Evolutionary conservation across 2,888 invertebrate genomes (phyloP).

Genomic region (Aporophyla lueneburgensis): DNA sequence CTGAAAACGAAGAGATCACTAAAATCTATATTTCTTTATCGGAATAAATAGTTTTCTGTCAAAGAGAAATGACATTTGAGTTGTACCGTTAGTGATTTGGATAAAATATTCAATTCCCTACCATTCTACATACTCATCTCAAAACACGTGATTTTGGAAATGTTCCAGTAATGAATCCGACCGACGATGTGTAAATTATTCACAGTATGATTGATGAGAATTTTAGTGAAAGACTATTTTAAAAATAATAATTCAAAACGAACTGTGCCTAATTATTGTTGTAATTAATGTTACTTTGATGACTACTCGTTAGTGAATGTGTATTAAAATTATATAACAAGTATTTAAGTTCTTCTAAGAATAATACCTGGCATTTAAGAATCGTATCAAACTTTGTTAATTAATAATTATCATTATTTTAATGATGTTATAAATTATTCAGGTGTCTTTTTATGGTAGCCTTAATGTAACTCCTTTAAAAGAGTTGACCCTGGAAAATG

Average conservation of each 20-base stretch:
- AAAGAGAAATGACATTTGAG: too few species aligned
- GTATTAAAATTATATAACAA: neutral
- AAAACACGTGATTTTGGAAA: too few species aligned
- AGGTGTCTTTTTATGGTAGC: neutral
- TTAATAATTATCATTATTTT: neutral
- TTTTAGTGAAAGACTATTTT: conserved; percentile 34
- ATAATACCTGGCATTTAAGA: too few species aligned
- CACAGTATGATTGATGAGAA: conserved; percentile 56
- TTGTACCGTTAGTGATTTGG: too few species aligned
- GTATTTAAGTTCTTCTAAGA: neutral
- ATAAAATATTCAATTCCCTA: too few species aligned
- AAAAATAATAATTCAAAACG: conserved; percentile 16
- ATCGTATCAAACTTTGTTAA: neutral
- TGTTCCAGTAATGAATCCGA: too few species aligned
- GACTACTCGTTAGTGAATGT: conserved; percentile 32
- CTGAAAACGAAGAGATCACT: too few species aligned
- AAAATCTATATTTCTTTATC: too few species aligned
- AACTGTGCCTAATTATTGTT: conserved; percentile 9
- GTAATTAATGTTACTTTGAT: conserved; percentile 39
- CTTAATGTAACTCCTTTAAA: neutral
- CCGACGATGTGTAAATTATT: conserved; percentile 57
- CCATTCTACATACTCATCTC: too few species aligned
- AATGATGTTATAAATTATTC: neutral
- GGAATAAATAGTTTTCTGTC: too few species aligned
- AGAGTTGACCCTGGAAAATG: neutral